phyloP scores from a whole-genome alignment of 2,888 invertebrate genomes.

The Aspidiotus destructor region DNA sequence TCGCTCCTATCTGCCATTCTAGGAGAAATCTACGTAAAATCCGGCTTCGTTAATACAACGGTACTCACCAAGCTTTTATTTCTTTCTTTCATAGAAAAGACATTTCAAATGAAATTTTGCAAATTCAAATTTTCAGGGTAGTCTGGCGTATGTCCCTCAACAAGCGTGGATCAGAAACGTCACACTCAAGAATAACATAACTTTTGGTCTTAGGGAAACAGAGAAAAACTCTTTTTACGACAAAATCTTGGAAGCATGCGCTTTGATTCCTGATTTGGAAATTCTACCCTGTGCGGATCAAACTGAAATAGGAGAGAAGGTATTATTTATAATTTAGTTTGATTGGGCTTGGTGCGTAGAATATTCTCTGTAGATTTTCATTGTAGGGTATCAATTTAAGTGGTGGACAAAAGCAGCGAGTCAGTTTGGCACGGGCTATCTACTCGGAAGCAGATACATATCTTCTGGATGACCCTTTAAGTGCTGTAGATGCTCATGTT shows the following conservation, averaged over 20 bases:
- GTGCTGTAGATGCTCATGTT: constrained; percentile 56
- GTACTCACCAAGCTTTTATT: too few relatives aligned
- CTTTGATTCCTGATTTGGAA: too few relatives aligned
- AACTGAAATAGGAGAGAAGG: constrained; percentile 76
- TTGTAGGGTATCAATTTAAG: too few relatives aligned
- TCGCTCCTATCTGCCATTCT: too few relatives aligned
- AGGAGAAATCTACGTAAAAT: too few relatives aligned
- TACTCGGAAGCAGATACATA: too few relatives aligned
- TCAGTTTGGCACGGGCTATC: too few relatives aligned
- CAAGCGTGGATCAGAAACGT: constrained; percentile 99
- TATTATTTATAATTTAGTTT: too few relatives aligned
- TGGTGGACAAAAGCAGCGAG: too few relatives aligned
- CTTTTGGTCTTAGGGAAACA: constrained; percentile 75
- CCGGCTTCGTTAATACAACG: too few relatives aligned
- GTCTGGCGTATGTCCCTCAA: too few relatives aligned
- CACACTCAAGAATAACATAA: constrained; percentile 81
- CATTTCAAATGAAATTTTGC: not conserved
- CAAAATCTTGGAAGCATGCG: constrained; percentile 78
- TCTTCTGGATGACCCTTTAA: constrained; percentile 86
- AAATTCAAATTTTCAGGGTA: constrained; percentile 42
- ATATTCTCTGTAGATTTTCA: constrained; percentile 80
- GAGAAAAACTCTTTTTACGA: constrained; percentile 63
- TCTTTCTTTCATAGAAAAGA: too few relatives aligned
- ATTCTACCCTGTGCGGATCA: constrained; percentile 91
- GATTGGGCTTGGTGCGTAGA: constrained; percentile 83